Evolutionary conservation across 1,140 invertebrate species (phyloP), one percentile per base, ranked within the genome.

Genomic region (Anthonomus grandis): DNA sequence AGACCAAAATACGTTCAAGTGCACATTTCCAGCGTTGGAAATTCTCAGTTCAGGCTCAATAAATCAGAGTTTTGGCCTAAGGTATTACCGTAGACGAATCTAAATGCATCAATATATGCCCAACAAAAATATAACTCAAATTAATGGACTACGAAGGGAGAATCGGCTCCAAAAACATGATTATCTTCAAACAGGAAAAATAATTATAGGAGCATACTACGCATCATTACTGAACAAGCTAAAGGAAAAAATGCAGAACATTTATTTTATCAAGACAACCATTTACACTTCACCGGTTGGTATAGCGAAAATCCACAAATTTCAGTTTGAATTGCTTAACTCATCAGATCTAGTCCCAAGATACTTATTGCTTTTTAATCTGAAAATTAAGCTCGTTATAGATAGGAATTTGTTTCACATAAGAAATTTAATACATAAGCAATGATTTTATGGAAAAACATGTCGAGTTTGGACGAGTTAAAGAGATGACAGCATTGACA

Each of bases 131-230:
- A n/a, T n/a, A n/a, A n/a, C n/a, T n/a, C n/a, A n/a, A n/a, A n/a
- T n/a, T n/a, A n/a, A n/a, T n/a, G n/a, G n/a, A n/a, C n/a, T n/a
- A n/a, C n/a, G n/a, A n/a, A n/a, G n/a, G n/a, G n/a, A n/a, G n/a
- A n/a, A n/a, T n/a, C n/a, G n/a, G n/a, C n/a, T n/a, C n/a, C n/a
- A n/a, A n/a, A n/a, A n/a, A n/a, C n/a, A n/a, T 15, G 15, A 46
- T 69, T 78, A 76, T 68, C 72, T 79, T 72, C 66, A 73, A 70
- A 73, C 64, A 70, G 64, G 65, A 67, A 69, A 65, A 69, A 73
- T 70, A 65, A 76, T 75, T 63, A 75, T 59, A 54, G 63, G 67
- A 64, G 66, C 44, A 69, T 60, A 60, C 57, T 69, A 60, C 60
- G 63, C 61, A 59, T 62, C 52, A 63, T 64, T 59, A 58, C 60